Evolutionary conservation across 2,797 vertebrate species (phyloP).

Genomic region (Avahi laniger): DNA sequence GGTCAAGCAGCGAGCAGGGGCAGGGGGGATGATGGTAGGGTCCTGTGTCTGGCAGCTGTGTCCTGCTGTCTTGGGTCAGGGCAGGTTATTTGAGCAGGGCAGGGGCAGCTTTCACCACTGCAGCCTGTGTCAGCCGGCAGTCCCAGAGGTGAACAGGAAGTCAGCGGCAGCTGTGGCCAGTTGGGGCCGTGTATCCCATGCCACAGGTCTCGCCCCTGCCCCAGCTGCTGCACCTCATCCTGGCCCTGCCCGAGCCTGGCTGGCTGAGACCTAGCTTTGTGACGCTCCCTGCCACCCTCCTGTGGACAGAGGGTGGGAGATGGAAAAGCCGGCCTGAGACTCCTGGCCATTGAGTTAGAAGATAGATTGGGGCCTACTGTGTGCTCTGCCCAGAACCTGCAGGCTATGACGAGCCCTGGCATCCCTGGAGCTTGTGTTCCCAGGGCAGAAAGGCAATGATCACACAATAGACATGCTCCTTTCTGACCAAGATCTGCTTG

Average conservation of each 20-base stretch:
- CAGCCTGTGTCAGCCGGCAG: rapidly evolving
- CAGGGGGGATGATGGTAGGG: not conserved
- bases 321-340: not conserved
- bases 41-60: rapidly evolving
- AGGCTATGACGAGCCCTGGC: rapidly evolving
- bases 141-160: not conserved
- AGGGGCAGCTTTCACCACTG: too few species aligned
- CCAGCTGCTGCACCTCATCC: too few species aligned
- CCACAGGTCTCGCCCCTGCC: not conserved
- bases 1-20: rapidly evolving
- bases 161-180: not conserved
- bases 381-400: rapidly evolving
- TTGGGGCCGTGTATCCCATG: not conserved
- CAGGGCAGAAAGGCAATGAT: rapidly evolving
- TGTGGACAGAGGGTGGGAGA: not conserved
- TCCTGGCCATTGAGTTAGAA: not conserved
- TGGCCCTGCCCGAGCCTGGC: rapidly evolving
- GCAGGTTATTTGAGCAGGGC: not conserved
- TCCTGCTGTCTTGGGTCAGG: not conserved
- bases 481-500: rapidly evolving
- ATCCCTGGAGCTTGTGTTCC: not conserved
- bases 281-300: not conserved
- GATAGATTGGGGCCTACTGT: too few species aligned
- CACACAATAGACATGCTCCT: rapidly evolving
- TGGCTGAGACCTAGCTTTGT: not conserved